Base-by-base conservation (phyloP, 2,113 vertebrate genomes). In the Myxocyprinus asiaticus region DNA sequence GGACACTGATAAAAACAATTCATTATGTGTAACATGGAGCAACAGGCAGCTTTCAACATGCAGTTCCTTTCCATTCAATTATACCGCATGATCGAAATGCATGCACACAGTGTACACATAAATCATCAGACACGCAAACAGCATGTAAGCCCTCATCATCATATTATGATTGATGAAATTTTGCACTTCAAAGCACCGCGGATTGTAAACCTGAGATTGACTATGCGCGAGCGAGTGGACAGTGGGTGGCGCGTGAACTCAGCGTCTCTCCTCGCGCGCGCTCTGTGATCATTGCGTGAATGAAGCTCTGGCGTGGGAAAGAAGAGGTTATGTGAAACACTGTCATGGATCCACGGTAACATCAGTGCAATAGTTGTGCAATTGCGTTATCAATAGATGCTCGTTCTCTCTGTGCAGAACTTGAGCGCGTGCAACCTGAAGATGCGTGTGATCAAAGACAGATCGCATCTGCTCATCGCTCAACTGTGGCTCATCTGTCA, bases 171-270 rank as follows among this genome's bases (percentile, higher is more conserved):
- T 33, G 22, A 33, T 33, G 22, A 33, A 33, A 33, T 33, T 33
- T 33, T 33, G 22, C 22, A 33, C 22, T 33, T 33, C 22, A 33
- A 33, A 33, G 22, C 22, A 33, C 22, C 22, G 22, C 22, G n/a
- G 14, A 47, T 51, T 1, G 69, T 10, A 9, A 56, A 15, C 71
- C 7, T 1, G 4, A 11, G 58, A 74, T 74, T 74, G 45, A 74
- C 50, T 47, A 17, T 22, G 12, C 59, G n/a, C 77, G 69, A 14
- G 45, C 9, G 58, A 50, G 69, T 78, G 80, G 69, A 80, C 87
- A 79, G 87, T 89, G 89, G 89, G 89, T 81, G 89, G 90, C 83
- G 89, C 90, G 86, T 87, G n/a, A 85, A 58, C 80, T 15, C 83
- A 58, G 53, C 63, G 47, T 17, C 63, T 79, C 75, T 84, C 68